Evolutionary conservation across 2,797 vertebrate species (phyloP).

Genomic region (Falco peregrinus): DNA sequence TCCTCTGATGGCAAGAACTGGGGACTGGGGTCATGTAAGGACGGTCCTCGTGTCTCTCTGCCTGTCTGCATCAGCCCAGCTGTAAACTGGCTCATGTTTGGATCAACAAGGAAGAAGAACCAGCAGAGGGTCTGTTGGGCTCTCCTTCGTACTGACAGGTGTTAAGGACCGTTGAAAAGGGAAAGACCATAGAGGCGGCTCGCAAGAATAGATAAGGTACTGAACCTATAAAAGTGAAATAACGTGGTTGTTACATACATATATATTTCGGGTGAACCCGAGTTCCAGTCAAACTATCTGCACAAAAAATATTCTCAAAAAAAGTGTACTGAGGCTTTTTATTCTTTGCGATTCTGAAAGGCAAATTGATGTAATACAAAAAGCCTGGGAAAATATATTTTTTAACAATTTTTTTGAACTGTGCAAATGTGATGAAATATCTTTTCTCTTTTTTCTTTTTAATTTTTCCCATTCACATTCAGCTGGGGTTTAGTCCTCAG

Average conservation of each 20-base stretch:
- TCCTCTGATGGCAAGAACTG: background rate
- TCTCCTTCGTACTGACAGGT: background rate
- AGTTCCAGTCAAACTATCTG: background rate
- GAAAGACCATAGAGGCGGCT: background rate
- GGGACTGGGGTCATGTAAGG: accelerated
- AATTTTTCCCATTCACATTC: background rate
- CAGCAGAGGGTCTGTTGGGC: too few relatives aligned
- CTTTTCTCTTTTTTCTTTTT: background rate
- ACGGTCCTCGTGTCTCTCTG: background rate
- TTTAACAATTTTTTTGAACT: background rate
- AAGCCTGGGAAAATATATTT: background rate
- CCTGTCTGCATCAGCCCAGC: background rate
- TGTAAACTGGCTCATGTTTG: background rate
- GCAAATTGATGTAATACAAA: background rate
- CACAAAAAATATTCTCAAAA: background rate
- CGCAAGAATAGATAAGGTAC: background rate
- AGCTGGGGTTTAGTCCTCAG: background rate
- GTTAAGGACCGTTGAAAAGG: background rate
- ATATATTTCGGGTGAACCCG: background rate
- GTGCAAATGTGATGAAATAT: background rate
- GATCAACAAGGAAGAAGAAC: background rate
- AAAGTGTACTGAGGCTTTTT: background rate
- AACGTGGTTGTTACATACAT: accelerated
- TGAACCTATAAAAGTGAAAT: background rate
- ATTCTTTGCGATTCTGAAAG: background rate